Base-by-base conservation (phyloP, 1,140 invertebrate genomes). In the Littorina saxatilis region DNA sequence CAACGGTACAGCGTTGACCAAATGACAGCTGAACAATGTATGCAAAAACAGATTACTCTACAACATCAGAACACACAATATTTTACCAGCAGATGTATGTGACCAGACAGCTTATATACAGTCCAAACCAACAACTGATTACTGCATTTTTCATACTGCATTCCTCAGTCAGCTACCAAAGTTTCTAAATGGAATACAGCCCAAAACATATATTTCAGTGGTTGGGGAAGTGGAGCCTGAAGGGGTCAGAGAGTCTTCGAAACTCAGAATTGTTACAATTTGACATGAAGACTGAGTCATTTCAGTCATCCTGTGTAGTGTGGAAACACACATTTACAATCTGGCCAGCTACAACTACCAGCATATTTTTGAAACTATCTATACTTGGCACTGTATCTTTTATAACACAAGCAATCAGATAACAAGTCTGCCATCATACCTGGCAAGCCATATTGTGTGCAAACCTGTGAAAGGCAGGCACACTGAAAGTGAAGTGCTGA, bases 1-100 rank as follows among this genome's bases (percentile, higher is more conserved):
- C 83, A 77, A 82, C 83, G 27, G 72, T 80, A 15, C 35, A 77
- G 47, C 76, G 68, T 32, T 79, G 81, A 17, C 76, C 76, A 82
- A 27, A 82, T 61, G 29, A 32, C n/a, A 79, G 55, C 66, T 79
- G 35, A 17, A 79, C 72, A 47, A 27, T n/a, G 47, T 23, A 7
- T 37, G 39, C n/a, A n/a, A n/a, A n/a, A n/a, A n/a, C n/a, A n/a
- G n/a, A n/a, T n/a, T n/a, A n/a, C n/a, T n/a, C n/a, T n/a, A n/a
- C n/a, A n/a, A n/a, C n/a, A n/a, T n/a, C n/a, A n/a, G n/a, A n/a
- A n/a, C n/a, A n/a, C n/a, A n/a, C n/a, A n/a, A n/a, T n/a, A n/a
- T n/a, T n/a, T n/a, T n/a, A n/a, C n/a, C n/a, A n/a, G n/a, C n/a
- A n/a, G n/a, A n/a, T n/a, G n/a, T n/a, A n/a, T n/a, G n/a, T n/a